Conservation (phyloP, 2,113 vertebrate species). For the Callithrix jacchus region DNA sequence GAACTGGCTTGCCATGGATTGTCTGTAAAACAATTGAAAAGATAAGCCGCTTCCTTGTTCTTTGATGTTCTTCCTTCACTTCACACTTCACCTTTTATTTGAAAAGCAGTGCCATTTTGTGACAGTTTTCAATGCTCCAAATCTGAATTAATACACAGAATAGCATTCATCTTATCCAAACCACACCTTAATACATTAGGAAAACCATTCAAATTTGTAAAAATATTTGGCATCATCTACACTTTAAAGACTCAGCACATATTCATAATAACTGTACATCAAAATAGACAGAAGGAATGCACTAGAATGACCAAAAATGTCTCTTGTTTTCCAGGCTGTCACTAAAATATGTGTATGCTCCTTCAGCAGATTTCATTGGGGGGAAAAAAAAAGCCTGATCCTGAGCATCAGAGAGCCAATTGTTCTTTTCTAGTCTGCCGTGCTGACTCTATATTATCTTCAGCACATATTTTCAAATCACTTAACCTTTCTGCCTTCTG, state of each 20-base stretch:
- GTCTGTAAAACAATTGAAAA: not conserved
- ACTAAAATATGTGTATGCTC: not conserved
- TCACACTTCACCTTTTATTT: not conserved
- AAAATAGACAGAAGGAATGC: not conserved
- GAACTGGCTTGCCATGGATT: not conserved
- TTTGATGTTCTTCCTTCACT: not conserved
- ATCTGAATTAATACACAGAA: not conserved
- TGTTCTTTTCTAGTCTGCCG: not conserved
- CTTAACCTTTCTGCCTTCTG: not conserved
- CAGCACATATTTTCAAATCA: not conserved
- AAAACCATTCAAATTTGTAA: not conserved
- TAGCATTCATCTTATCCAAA: not conserved
- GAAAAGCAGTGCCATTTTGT: not conserved
- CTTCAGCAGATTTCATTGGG: not conserved
- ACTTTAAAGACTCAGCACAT: not conserved
- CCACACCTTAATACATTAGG: fast-evolving
- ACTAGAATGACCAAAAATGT: not conserved
- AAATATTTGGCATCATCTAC: not conserved
- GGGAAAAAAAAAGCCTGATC: not conserved
- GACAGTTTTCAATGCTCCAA: fast-evolving
- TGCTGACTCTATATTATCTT: not conserved
- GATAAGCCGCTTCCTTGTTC: not conserved
- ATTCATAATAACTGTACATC: not conserved
- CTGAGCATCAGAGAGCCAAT: not conserved
- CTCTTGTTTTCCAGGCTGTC: not conserved